These are phyloP conservation scores for Oryzias woworae DNA, from an alignment of 2,113 vertebrate species.

Conservation along the genomic window DNA sequence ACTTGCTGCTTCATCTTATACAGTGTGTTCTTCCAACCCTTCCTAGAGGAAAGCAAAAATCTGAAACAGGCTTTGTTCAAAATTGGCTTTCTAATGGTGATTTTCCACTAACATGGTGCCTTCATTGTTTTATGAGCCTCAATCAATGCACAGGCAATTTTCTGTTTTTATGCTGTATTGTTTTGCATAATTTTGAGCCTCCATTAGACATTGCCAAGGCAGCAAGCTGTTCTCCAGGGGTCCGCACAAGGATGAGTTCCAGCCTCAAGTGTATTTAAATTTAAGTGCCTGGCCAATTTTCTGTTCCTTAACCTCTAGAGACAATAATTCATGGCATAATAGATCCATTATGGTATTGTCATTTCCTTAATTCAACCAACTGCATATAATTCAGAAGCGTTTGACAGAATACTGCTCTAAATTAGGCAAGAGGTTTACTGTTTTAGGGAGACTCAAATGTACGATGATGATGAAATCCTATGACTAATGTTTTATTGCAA, in stretches of 20 bases:
- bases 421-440: constrained; percentile 11
- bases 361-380: constrained; percentile 51
- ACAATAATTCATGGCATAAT: constrained; percentile 61
- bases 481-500: too few relatives aligned
- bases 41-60: neutral
- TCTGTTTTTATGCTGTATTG: constrained; percentile 46
- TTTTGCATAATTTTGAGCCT: constrained; percentile 41
- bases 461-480: too few relatives aligned
- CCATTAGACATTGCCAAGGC: constrained; percentile 54
- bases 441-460: too few relatives aligned
- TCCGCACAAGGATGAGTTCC: constrained; percentile 29
- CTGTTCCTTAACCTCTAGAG: constrained; percentile 48
- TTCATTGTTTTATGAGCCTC: constrained; percentile 38
- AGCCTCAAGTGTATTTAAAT: constrained; percentile 57
- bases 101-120: neutral
- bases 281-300: constrained; percentile 52
- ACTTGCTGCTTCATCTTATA: too few relatives aligned
- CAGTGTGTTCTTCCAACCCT: too few relatives aligned
- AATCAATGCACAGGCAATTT: constrained; percentile 31
- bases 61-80: constrained; percentile 7
- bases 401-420: constrained; percentile 11
- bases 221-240: constrained; percentile 53
- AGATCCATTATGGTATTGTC: constrained; percentile 57
- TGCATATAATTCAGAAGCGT: constrained; percentile 32
- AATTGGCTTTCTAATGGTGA: neutral